Percentiles rank a stretch among this genome's conserved stretches.
Evolutionary conservation across 2,888 invertebrate species (phyloP).

Genomic region (Nomada ruficornis): DNA sequence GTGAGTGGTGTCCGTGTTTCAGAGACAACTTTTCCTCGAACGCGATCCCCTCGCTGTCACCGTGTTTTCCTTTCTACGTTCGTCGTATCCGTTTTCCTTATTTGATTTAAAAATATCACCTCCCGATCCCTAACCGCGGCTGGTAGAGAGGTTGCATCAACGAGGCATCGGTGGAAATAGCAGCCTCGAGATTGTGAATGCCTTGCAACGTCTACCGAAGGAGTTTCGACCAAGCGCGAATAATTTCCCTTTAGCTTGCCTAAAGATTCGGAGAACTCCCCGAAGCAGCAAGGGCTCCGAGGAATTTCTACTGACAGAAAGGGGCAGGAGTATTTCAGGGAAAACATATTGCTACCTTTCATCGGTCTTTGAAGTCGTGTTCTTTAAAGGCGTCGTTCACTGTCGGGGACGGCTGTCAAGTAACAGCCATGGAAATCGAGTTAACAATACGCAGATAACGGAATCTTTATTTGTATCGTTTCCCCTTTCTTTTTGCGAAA

Average conservation of each 20-base stretch:
- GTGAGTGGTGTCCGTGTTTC: slow-evolving; percentile 56
- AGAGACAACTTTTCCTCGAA: slow-evolving; percentile 41
- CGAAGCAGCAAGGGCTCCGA: slow-evolving; percentile 33
- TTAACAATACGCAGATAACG: slow-evolving; percentile 24
- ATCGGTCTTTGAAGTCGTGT: slow-evolving; percentile 40
- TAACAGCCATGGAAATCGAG: slow-evolving; percentile 37
- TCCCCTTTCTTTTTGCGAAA: neutral
- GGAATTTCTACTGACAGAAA: slow-evolving; percentile 44
- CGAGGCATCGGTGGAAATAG: slow-evolving; percentile 25
- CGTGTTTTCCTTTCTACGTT: neutral
- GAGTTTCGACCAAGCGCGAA: slow-evolving; percentile 57
- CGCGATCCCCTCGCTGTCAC: neutral
- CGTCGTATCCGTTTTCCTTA: neutral
- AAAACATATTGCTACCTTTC: slow-evolving; percentile 48
- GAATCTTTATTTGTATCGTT: slow-evolving; percentile 26
- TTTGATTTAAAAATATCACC: slow-evolving; percentile 33
- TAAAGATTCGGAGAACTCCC: slow-evolving; percentile 51
- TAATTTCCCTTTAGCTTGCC: slow-evolving; percentile 62
- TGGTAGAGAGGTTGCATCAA: slow-evolving; percentile 54
- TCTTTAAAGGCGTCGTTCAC: slow-evolving; percentile 35
- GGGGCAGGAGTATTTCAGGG: slow-evolving; percentile 51
- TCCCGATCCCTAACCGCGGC: slow-evolving; percentile 23
- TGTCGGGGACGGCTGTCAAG: slow-evolving; percentile 15
- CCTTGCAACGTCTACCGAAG: slow-evolving; percentile 54
- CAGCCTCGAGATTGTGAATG: slow-evolving; percentile 50